These are phyloP conservation scores for Psittacara wagleri DNA, from an alignment of 2,113 vertebrate species.

Conservation along the genomic window DNA sequence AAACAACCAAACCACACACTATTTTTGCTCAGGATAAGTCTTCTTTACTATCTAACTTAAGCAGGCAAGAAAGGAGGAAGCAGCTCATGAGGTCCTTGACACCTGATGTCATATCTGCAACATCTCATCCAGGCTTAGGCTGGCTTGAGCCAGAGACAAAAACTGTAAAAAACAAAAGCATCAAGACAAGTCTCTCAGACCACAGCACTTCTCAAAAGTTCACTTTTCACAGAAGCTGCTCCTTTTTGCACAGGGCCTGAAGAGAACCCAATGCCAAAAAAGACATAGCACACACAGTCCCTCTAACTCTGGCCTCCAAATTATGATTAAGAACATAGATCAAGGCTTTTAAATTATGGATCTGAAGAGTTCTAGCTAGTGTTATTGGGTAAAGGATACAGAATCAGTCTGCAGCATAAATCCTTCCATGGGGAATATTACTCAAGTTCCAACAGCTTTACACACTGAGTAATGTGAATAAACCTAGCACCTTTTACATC, in stretches of 20 bases:
- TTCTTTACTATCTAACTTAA: background rate
- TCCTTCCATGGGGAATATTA: rapidly evolving
- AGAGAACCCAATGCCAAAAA: background rate
- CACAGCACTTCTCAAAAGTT: background rate
- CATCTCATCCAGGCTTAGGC: background rate
- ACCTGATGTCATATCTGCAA: background rate
- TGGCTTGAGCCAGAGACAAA: background rate
- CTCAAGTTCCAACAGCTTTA: background rate
- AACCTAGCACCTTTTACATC: background rate
- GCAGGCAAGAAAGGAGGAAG: background rate
- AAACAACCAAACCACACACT: background rate
- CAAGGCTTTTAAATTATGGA: background rate
- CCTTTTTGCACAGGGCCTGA: background rate
- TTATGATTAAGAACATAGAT: background rate
- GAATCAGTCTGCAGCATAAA: background rate
- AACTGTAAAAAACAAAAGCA: background rate
- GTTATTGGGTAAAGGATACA: background rate
- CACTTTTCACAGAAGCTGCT: background rate
- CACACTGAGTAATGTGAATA: background rate
- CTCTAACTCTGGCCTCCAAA: background rate
- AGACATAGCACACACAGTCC: background rate
- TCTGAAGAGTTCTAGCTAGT: background rate
- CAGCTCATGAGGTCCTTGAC: background rate
- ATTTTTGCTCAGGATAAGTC: background rate
- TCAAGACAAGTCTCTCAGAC: background rate